A percentile compares a stretch with the other conserved stretches of the same genome.
Evolutionary conservation across 2,797 vertebrate genomes (phyloP).

Genomic region (Octomys mimax): DNA sequence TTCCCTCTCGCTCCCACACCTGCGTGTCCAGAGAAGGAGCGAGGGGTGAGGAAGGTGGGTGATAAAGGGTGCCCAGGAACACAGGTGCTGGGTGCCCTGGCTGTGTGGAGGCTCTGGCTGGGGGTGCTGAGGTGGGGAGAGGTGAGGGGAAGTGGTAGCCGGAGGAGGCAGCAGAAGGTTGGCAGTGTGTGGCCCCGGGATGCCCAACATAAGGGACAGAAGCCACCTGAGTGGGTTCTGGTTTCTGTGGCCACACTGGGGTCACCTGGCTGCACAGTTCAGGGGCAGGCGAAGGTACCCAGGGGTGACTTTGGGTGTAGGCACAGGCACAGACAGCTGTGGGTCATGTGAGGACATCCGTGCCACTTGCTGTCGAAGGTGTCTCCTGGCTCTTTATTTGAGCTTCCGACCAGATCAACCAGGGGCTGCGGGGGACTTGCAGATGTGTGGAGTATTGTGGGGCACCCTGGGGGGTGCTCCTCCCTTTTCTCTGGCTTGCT

Average conservation of each 20-base stretch:
- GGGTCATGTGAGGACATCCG: not conserved
- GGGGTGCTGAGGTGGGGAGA: rapidly evolving
- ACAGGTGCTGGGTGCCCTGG: not conserved
- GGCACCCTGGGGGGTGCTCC: rapidly evolving
- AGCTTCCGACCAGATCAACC: not conserved
- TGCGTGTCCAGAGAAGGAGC: not conserved
- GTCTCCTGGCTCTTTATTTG: not conserved
- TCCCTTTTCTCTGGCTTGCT: not conserved
- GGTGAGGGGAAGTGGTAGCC: too few species aligned
- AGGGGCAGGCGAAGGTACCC: not conserved
- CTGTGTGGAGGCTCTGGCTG: not conserved
- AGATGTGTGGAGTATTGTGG: not conserved
- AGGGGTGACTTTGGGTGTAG: not conserved
- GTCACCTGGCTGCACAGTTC: not conserved
- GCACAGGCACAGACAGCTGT: too few species aligned
- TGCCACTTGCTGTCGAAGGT: not conserved
- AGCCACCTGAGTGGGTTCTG: not conserved
- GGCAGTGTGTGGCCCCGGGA: not conserved
- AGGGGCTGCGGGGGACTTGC: rapidly evolving
- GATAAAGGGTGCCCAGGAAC: not conserved
- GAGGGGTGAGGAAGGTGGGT: too few species aligned
- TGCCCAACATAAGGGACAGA: too few species aligned
- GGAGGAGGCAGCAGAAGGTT: too few species aligned
- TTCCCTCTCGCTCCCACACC: not conserved
- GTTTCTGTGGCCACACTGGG: not conserved